A percentile compares a stretch with the other conserved stretches of the same genome.
phyloP scores from a whole-genome alignment of 2,797 vertebrate species.

The Podargus strigoides region DNA sequence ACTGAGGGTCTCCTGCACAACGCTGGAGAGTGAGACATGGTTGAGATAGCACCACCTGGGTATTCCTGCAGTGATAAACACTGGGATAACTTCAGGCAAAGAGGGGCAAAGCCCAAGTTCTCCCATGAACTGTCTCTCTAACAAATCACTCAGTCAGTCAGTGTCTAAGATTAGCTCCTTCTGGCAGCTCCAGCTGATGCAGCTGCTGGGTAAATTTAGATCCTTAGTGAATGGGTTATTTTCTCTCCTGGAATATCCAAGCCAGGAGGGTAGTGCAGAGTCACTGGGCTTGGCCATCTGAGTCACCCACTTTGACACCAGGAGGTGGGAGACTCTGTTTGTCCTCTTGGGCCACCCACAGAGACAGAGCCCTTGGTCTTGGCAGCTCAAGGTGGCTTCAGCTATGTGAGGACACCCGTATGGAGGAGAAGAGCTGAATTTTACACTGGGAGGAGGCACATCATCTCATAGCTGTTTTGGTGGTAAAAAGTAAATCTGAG shows the following conservation, averaged over 20 bases:
- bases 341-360: not conserved
- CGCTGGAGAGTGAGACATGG: not conserved
- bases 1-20: not conserved
- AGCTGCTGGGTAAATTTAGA: conserved; percentile 78
- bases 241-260: not conserved
- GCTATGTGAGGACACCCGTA: fast-evolving
- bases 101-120: not conserved
- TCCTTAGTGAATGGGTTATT: conserved; percentile 39
- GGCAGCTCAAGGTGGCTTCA: not conserved
- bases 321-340: not conserved
- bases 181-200: conserved; percentile 54
- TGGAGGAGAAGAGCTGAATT: not conserved
- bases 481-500: not conserved
- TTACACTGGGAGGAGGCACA: not conserved
- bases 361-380: not conserved
- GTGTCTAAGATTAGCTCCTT: conserved; percentile 61
- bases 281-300: conserved; percentile 6
- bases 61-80: not conserved
- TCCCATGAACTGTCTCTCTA: not conserved
- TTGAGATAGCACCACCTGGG: not conserved
- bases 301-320: not conserved
- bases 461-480: not conserved
- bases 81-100: not conserved
- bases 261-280: not conserved
- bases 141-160: not conserved